phyloP scores from a whole-genome alignment of 2,797 vertebrate genomes.

The Helostoma temminkii region DNA sequence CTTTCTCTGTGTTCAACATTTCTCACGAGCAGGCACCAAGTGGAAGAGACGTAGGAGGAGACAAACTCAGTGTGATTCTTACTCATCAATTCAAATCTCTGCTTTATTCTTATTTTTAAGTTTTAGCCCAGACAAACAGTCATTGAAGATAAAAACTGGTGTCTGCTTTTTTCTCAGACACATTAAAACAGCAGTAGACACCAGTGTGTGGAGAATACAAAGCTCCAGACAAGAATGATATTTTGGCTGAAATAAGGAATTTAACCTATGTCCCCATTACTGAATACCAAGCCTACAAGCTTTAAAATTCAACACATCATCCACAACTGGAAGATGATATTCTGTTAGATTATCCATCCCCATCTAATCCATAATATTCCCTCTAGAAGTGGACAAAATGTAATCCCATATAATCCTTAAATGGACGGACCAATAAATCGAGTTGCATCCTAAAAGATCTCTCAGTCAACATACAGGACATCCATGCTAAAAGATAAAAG shows the following conservation, averaged over 20 bases:
- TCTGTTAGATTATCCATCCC: conserved; percentile 60
- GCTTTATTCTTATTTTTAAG: not conserved
- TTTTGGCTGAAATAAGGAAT: not conserved
- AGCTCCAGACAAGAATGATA: not conserved
- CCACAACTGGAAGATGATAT: conserved; percentile 39
- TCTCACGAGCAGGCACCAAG: conserved; percentile 34
- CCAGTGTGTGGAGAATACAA: not conserved
- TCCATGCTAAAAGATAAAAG: conserved; percentile 4
- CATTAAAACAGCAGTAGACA: not conserved
- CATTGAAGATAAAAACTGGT: not conserved
- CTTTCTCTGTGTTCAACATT: conserved; percentile 23
- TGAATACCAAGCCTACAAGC: not conserved
- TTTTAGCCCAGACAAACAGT: conserved; percentile 12
- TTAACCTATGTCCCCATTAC: conserved; percentile 41
- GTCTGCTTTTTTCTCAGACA: conserved; percentile 1
- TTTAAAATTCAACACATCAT: conserved; percentile 38
- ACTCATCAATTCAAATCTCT: not conserved
- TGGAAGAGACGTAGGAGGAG: conserved; percentile 32
- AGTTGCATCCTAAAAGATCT: conserved; percentile 20
- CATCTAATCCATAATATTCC: conserved; percentile 71
- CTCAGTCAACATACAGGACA: conserved; percentile 1
- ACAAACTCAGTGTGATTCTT: conserved; percentile 42
- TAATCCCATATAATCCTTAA: conserved; percentile 72
- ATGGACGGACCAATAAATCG: conserved; percentile 26
- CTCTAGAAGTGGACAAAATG: conserved; percentile 52